Evolutionary conservation across 2,113 vertebrate species (phyloP), one percentile per base, ranked within the genome.

Genomic region (Ellobius talpinus): DNA sequence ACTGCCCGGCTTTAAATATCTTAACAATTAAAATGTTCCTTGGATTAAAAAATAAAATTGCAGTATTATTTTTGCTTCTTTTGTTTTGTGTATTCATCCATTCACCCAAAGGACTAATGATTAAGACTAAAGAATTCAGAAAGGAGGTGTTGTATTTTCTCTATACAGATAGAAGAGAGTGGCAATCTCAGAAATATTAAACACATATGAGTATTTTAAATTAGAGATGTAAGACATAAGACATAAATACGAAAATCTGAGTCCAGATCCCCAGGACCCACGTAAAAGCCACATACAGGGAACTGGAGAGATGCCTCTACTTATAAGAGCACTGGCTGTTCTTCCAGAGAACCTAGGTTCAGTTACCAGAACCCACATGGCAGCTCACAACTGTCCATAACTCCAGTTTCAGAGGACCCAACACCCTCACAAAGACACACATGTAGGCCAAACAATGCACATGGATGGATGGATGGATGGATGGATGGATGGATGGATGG

Each of bases 21-120:
- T 94, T 76, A 94, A 70, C 61, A 90, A 93, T 73, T 78, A 52
- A 92, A 90, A 50, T 66, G 4, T 74, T 86, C 19, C 81, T 87
- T 65, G 61, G 33, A 85, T 81, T 16, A 70, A 94, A 82, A 21
- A 72, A 72, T 94, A 72, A 76, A 17, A 68, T 93, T 87, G 4
- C 45, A 79, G 6, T 45, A 45, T n/a, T 47, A 19, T 87, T 92
- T 92, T 82, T 91, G 45, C 50, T 89, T 93, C 81, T 66, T 45
- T 90, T 94, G 19, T 74, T 95, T 94, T 95, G 29, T 78, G 1
- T 66, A 9, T 84, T 63, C 36, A 52, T 86, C 90, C 50, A 77
- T 91, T 84, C 76, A 29, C 87, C 31, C 42, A 76, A 91, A 96
- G 31, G 7, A 58, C 66, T 93, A 66, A 55, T 95, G 42, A 39